phyloP scores from a whole-genome alignment of 2,888 invertebrate species.

The Teinopalpus imperialis region DNA sequence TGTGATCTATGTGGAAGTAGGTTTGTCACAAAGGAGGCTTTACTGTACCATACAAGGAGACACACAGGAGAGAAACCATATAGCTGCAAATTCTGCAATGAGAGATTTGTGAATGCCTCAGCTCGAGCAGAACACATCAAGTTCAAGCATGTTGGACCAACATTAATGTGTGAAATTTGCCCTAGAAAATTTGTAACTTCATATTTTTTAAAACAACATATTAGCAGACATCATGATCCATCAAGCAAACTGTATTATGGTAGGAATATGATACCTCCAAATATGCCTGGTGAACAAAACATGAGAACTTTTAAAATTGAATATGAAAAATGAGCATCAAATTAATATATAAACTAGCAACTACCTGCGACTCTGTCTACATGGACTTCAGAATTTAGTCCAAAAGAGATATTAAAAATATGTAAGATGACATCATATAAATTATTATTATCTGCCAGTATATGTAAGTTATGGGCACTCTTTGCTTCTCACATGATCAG shows the following conservation, averaged over 20 bases:
- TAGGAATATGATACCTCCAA: slow-evolving; percentile 49
- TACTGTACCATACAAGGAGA: slow-evolving; percentile 65
- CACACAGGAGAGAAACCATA: slow-evolving; percentile 75
- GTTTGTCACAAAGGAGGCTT: slow-evolving; percentile 70
- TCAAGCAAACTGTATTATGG: slow-evolving; percentile 60
- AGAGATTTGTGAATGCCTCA: slow-evolving; percentile 70
- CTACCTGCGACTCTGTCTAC: too few relatives aligned
- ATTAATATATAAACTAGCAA: too few relatives aligned
- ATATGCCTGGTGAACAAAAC: slow-evolving; percentile 55
- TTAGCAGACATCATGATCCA: slow-evolving; percentile 63
- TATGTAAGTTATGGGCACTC: too few relatives aligned
- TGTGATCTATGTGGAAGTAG: slow-evolving; percentile 58
- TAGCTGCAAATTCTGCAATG: slow-evolving; percentile 57
- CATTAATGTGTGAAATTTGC: slow-evolving; percentile 63
- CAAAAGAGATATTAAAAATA: too few relatives aligned
- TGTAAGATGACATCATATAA: too few relatives aligned
- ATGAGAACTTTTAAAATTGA: slow-evolving; percentile 37
- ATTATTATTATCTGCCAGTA: too few relatives aligned
- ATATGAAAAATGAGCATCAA: slow-evolving; percentile 8
- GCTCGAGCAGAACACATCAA: slow-evolving; percentile 71
- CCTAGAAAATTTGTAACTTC: slow-evolving; percentile 65
- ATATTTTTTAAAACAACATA: slow-evolving; percentile 62
- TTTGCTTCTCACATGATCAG: too few relatives aligned
- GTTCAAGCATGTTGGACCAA: slow-evolving; percentile 66
- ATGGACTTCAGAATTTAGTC: too few relatives aligned